Evolutionary conservation across 2,113 vertebrate species (phyloP), one percentile per base, ranked within the genome.

Genomic region (Pteronura brasiliensis): DNA sequence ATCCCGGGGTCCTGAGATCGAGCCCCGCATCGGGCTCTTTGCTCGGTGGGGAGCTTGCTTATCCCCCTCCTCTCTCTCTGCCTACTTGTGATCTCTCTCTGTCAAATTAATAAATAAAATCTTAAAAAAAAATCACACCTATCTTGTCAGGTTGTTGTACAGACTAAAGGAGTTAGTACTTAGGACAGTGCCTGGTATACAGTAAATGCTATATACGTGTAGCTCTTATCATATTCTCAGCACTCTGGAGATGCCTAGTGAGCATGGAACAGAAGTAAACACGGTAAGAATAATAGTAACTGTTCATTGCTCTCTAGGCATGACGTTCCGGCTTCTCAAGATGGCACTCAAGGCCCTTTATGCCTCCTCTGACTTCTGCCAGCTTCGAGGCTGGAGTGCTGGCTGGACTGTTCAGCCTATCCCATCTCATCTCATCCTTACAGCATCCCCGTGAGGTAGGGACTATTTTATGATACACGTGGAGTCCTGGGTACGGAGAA

Each of bases 401-500:
- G 55, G 44, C 47, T 25, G 0, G 36, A 14, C 5, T 47, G 65
- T 49, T 81, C 63, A 55, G 49, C 67, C 20, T 6, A 5, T 31
- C 2, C 0, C 6, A 9, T 39, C 88, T 84, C 63, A 47, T 18
- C 55, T 55, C 44, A 3, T 65, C 47, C 63, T 69, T 29, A 42
- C 13, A 27, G 31, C 20, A 47, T 31, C 21, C n/a, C 34, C 52
- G 25, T 18, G 81, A 47, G 67, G 72, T 17, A 81, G 34, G n/a
- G 63, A 29, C 52, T 71, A 1, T 23, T 81, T 76, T 6, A 63
- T 36, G 31, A 27, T 25, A n/a, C 20, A 87, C 34, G 44, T 27
- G n/a, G 61, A 95, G 63, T 65, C 36, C 52, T 87, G 63, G 3
- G 25, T 71, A 72, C 96, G 92, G 96, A 95, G 84, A 95, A 77